phyloP scores from a whole-genome alignment of 2,797 vertebrate genomes.

The Enteromius mattozi region DNA sequence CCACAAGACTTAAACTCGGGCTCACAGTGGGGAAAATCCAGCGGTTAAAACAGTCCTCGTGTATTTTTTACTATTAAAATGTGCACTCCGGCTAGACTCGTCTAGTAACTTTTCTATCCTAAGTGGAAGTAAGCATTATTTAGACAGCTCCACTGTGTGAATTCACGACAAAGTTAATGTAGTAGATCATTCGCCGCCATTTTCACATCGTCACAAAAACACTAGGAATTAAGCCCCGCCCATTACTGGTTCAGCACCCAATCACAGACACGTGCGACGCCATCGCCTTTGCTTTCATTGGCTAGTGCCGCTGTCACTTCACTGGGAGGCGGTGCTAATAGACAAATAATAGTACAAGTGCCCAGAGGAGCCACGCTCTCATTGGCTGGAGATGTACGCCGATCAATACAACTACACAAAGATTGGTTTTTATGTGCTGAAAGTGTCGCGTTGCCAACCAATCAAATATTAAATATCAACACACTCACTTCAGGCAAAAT shows the following conservation, averaged over 20 bases:
- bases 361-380: not conserved
- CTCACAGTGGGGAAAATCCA: conserved; percentile 24
- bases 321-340: conserved; percentile 14
- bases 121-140: conserved; percentile 30
- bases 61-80: not conserved
- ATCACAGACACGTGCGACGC: conserved; percentile 57
- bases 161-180: conserved; percentile 71
- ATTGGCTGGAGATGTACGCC: conserved; percentile 58
- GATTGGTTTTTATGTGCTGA: conserved; percentile 49
- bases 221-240: conserved; percentile 67
- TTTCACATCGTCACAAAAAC: conserved; percentile 86
- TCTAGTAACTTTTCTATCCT: conserved; percentile 25
- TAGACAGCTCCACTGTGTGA: conserved; percentile 34
- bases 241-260: conserved; percentile 53
- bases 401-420: conserved; percentile 36
- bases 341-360: conserved; percentile 56
- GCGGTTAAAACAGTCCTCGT: conserved; percentile 18
- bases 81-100: conserved; percentile 18
- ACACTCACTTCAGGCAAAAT: not conserved
- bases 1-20: conserved; percentile 38
- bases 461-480: conserved; percentile 36
- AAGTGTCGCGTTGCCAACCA: conserved; percentile 31
- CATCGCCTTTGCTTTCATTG: conserved; percentile 52
- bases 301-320: conserved; percentile 58
- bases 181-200: conserved; percentile 81